These are phyloP conservation scores for Acyrthosiphon pisum DNA, from an alignment of 1,140 invertebrate species.

Conservation along the genomic window DNA sequence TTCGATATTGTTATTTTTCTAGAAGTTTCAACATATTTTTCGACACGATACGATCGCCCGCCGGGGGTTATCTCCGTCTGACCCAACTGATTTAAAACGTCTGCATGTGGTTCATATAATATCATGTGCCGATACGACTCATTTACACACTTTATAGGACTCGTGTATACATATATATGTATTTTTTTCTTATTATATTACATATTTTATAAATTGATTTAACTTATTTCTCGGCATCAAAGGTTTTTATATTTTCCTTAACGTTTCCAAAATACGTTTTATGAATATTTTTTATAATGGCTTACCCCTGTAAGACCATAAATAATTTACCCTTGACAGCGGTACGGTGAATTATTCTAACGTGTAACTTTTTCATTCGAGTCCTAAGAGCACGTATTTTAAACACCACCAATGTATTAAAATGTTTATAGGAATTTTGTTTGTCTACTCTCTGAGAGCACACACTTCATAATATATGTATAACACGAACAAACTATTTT, in stretches of 20 bases:
- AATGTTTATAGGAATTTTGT: not conserved
- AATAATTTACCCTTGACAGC: not conserved
- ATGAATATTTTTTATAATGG: not conserved
- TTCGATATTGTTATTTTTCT: not conserved
- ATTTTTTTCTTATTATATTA: not conserved
- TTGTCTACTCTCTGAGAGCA: not conserved
- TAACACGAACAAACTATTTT: too few species aligned
- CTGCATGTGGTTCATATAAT: not conserved
- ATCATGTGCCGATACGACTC: not conserved
- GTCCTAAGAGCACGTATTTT: not conserved
- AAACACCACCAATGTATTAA: not conserved
- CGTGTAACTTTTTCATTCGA: not conserved
- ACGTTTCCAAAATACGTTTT: not conserved
- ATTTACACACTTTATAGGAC: not conserved
- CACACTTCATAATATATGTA: too few species aligned
- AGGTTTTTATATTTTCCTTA: not conserved
- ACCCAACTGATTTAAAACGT: not conserved
- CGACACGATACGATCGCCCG: not conserved
- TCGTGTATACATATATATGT: not conserved
- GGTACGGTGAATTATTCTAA: not conserved
- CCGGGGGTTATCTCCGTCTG: too few species aligned
- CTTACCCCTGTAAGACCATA: not conserved
- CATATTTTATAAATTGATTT: not conserved
- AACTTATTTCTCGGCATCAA: not conserved
- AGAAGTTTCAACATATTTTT: not conserved